A percentile compares a stretch with the other conserved stretches of the same genome.
These are phyloP conservation scores for Ditylenchus dipsaci DNA, from an alignment of 1,140 invertebrate species.

Conservation along the genomic window DNA sequence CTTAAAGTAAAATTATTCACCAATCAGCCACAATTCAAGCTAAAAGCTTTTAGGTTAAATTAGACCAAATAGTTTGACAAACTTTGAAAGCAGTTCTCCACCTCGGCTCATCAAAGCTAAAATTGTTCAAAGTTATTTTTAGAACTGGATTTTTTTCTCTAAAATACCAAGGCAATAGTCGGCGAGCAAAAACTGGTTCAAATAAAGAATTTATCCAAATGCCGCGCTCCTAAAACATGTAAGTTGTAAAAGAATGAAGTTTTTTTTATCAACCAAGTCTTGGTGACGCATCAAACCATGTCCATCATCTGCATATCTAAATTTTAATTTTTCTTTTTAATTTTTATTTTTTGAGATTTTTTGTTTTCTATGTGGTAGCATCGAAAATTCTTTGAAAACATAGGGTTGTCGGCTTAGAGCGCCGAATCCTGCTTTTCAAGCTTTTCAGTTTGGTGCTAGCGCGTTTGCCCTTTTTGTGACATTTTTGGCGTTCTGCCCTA, in stretches of 20 bases:
- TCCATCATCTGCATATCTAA: neutral
- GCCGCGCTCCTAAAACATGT: conserved; percentile 1
- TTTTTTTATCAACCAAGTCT: neutral
- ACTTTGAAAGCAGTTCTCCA: conserved; percentile 23
- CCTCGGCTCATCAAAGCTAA: conserved; percentile 28
- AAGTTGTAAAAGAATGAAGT: neutral
- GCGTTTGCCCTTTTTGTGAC: too few relatives aligned
- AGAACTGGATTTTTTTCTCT: too few relatives aligned
- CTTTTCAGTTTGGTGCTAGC: too few relatives aligned
- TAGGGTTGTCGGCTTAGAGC: too few relatives aligned
- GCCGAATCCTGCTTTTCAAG: too few relatives aligned
- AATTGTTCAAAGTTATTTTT: too few relatives aligned
- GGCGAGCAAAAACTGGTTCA: conserved; percentile 16
- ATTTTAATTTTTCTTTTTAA: neutral
- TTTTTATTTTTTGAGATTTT: too few relatives aligned
- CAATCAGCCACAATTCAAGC: too few relatives aligned
- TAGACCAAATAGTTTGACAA: conserved; percentile 30
- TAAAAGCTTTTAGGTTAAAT: neutral
- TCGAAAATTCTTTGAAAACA: too few relatives aligned
- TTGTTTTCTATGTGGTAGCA: too few relatives aligned
- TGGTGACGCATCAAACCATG: neutral
- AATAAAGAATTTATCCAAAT: conserved; percentile 28
- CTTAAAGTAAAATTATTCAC: neutral
- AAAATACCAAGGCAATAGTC: conserved; percentile 17
- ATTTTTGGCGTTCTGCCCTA: too few relatives aligned